Percentiles rank a stretch among this genome's conserved stretches.
These are phyloP conservation scores for Lumbricus terrestris DNA, from an alignment of 2,888 invertebrate species.

Conservation along the genomic window DNA sequence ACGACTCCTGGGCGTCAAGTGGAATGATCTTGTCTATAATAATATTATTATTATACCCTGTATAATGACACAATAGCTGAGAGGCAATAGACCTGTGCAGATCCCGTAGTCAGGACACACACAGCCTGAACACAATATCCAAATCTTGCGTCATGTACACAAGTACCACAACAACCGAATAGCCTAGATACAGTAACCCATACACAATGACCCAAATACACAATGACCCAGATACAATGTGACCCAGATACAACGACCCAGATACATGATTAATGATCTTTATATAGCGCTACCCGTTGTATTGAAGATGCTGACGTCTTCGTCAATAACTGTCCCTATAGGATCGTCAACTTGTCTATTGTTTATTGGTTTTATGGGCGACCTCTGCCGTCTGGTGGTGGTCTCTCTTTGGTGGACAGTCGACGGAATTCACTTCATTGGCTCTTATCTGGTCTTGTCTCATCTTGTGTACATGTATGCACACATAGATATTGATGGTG, in stretches of 20 bases:
- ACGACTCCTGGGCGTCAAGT: too few relatives aligned
- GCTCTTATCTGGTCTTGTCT: not conserved
- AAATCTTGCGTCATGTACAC: too few relatives aligned
- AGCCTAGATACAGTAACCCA: not conserved
- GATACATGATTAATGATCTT: not conserved
- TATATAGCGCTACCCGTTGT: not conserved
- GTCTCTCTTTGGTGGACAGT: not conserved
- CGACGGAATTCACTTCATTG: not conserved
- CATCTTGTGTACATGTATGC: too few relatives aligned
- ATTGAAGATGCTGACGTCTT: not conserved
- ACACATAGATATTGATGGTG: too few relatives aligned
- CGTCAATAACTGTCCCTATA: not conserved
- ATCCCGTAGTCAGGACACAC: not conserved
- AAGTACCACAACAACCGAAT: too few relatives aligned
- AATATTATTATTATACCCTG: too few relatives aligned
- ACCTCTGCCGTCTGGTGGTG: not conserved
- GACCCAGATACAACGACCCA: not conserved
- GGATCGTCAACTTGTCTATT: not conserved
- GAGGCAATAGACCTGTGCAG: too few relatives aligned
- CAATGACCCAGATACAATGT: too few relatives aligned
- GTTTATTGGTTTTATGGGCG: not conserved
- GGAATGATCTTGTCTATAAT: too few relatives aligned
- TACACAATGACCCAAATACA: too few relatives aligned
- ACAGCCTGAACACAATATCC: too few relatives aligned
- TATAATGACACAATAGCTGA: too few relatives aligned